Percentiles rank a stretch among this genome's conserved stretches.
Evolutionary conservation across 2,797 vertebrate genomes (phyloP).

Genomic region (Tokudaia muenninki): DNA sequence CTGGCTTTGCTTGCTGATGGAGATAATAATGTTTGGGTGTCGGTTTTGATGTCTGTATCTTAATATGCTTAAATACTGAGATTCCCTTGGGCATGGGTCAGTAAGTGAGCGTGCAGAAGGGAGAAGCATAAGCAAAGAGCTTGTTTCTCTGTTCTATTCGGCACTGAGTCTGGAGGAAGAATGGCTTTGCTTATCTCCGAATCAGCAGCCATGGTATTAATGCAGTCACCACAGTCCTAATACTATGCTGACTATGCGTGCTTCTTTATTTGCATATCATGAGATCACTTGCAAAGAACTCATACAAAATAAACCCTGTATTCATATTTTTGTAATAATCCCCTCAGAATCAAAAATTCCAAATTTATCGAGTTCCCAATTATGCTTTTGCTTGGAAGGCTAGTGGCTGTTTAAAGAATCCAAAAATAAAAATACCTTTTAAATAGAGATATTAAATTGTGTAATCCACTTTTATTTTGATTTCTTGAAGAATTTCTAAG

Average conservation of each 20-base stretch:
- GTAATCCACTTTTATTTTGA: conserved; percentile 45
- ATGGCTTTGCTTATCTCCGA: background rate
- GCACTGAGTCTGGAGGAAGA: background rate
- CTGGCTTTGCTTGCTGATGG: background rate
- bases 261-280: conserved; percentile 23
- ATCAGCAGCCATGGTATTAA: background rate
- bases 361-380: conserved; percentile 25
- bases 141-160: background rate
- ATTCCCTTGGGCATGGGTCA: background rate
- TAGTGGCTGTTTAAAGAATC: conserved; percentile 43
- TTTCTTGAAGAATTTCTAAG: conserved; percentile 15
- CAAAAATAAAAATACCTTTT: conserved; percentile 45
- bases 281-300: conserved; percentile 48
- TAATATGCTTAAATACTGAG: conserved; percentile 33
- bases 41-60: conserved; percentile 61
- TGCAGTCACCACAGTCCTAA: background rate
- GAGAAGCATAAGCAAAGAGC: background rate
- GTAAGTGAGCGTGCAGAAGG: background rate
- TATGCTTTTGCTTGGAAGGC: background rate
- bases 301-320: conserved; percentile 13
- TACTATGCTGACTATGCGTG: background rate
- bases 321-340: conserved; percentile 9
- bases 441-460: conserved; percentile 18
- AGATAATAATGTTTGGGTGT: conserved; percentile 55
- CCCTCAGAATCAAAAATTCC: conserved; percentile 57